Evolutionary conservation across 2,797 vertebrate genomes (phyloP), one percentile per base, ranked within the genome.

Genomic region (Gorsachius magnificus): DNA sequence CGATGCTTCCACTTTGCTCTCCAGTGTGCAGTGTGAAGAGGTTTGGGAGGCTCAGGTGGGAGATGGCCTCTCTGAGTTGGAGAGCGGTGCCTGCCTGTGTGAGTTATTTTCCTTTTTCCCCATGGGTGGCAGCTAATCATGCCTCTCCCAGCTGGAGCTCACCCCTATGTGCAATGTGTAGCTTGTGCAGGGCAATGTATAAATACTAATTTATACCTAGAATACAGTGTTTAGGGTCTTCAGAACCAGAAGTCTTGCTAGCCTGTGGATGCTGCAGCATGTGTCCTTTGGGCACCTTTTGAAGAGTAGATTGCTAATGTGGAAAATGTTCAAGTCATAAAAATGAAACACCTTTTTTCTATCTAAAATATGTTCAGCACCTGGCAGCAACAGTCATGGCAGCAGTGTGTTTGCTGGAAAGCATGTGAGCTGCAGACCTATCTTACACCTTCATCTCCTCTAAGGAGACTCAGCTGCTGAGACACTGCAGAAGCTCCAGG

Each of bases 81-180:
- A 69, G 22, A 36, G 20, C 21, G 54, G 28, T 71, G 41, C 46
- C 38, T 87, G 35, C 50, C 64, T 89, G 22, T 1, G 4, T 41
- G 43, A 78, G 17, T 31, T 81, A 13, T 78, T 63, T 48, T 58
- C 17, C 16, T 58, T 76, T 68, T 57, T 41, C 35, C 10, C 16
- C 7, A 8, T 0, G 1, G 11, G n/a, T 68, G 38, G 50, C 45
- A 64, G 56, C 29, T 83, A 53, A 48, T 11, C 0, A 0, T 69
- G 25, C 11, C 15, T 87, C 3, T 89, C 19, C 22, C 28, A 79
- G 5, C 4, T 69, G 21, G n/a, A 79, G 19, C 17, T 81, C 36
- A 70, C 6, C 6, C 16, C 43, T 3, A 7, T 29, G 13, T 58
- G 24, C 18, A 21, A 13, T 5, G 1, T 28, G 33, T 8, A 82